Percentiles rank a stretch among this genome's conserved stretches.
These are phyloP conservation scores for Lasioglossum baleicum DNA, from an alignment of 1,140 invertebrate species.

Conservation along the genomic window DNA sequence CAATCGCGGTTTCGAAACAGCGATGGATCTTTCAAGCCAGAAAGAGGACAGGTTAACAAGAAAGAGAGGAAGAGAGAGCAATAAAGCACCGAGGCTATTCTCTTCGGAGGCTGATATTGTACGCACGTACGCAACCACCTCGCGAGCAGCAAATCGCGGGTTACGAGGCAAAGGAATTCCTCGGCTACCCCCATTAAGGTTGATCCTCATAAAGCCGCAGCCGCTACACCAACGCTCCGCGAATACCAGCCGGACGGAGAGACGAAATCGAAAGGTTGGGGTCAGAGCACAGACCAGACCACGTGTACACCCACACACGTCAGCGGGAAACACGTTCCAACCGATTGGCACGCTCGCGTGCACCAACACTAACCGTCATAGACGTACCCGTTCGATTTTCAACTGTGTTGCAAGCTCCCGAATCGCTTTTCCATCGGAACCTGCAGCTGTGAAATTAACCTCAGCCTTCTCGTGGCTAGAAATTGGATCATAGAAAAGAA, in stretches of 20 bases:
- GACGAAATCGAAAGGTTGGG: constrained; percentile 60
- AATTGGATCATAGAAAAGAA: no score
- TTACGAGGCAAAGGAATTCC: constrained; percentile 58
- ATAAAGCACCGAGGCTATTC: constrained; percentile 4
- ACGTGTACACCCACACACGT: constrained; percentile 51
- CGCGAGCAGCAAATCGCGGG: constrained; percentile 55
- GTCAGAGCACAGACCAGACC: constrained; percentile 52
- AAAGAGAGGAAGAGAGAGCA: background rate
- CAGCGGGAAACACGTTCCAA: constrained; percentile 17
- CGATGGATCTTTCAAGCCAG: no score
- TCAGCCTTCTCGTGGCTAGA: no score
- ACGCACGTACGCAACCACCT: constrained; percentile 46
- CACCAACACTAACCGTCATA: background rate
- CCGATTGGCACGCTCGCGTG: constrained; percentile 11
- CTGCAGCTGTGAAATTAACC: no score
- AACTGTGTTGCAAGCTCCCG: background rate
- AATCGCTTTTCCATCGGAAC: background rate
- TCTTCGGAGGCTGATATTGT: constrained; percentile 25
- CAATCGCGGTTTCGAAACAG: background rate
- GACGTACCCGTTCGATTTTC: background rate
- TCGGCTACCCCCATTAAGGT: constrained; percentile 57
- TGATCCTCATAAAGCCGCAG: constrained; percentile 7
- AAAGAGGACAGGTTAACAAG: constrained; percentile 2
- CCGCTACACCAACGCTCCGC: constrained; percentile 23
- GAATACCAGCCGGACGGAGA: constrained; percentile 46